phyloP scores from a whole-genome alignment of 2,113 vertebrate genomes.

The Clupea harengus region DNA sequence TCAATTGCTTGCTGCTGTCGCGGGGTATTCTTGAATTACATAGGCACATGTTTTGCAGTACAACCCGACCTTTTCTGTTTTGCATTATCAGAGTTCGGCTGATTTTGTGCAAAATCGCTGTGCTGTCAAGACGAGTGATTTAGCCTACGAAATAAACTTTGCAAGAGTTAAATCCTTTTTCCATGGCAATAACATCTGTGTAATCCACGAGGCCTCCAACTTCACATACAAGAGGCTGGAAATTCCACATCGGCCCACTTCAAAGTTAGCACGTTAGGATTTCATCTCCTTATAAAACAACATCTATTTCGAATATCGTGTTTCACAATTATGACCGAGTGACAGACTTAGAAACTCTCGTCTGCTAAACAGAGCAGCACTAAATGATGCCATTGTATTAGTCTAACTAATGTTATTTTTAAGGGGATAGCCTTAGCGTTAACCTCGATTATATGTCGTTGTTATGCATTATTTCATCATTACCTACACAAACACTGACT shows the following conservation, averaged over 20 bases:
- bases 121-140: background rate
- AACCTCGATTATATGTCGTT: too few relatives aligned
- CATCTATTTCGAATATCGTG: background rate
- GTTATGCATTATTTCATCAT: too few relatives aligned
- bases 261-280: background rate
- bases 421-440: too few relatives aligned
- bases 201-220: background rate
- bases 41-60: background rate
- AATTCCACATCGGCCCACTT: background rate
- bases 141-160: background rate
- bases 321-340: background rate
- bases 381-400: too few relatives aligned
- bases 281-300: background rate
- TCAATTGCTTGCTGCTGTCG: conserved; percentile 34
- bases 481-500: too few relatives aligned
- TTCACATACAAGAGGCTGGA: background rate
- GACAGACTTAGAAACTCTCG: background rate
- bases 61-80: background rate
- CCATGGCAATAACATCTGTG: background rate
- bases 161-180: background rate
- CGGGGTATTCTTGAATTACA: conserved; percentile 20
- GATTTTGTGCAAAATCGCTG: background rate
- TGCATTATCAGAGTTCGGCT: background rate
- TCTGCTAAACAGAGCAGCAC: too few relatives aligned
- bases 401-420: too few relatives aligned